Conservation (phyloP, 1,140 invertebrate species). For the Drosophila orena region DNA sequence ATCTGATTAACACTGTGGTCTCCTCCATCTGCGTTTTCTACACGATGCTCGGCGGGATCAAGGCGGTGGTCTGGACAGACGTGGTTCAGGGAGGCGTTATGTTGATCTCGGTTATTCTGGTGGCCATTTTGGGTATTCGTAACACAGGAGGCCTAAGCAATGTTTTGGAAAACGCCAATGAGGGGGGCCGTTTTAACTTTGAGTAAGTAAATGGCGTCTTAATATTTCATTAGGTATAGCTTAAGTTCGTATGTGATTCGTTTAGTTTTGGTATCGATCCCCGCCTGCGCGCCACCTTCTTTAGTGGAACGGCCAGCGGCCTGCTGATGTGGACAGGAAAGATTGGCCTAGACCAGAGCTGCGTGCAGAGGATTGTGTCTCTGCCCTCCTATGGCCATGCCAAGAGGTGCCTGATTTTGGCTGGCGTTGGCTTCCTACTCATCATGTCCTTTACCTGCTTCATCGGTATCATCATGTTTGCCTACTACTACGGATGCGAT, state of each 20-base stretch:
- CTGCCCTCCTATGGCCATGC: constrained; percentile 68
- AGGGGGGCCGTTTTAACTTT: constrained; percentile 87
- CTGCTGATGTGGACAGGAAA: constrained; percentile 71
- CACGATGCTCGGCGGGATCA: constrained; percentile 92
- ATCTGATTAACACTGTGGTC: constrained; percentile 89
- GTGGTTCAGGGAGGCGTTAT: constrained; percentile 92
- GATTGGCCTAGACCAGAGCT: constrained; percentile 74
- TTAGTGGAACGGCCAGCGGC: constrained; percentile 52
- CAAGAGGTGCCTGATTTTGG: constrained; percentile 84
- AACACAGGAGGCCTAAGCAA: constrained; percentile 88
- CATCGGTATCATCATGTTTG: constrained; percentile 90
- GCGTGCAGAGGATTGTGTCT: constrained; percentile 77
- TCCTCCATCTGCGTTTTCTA: constrained; percentile 93
- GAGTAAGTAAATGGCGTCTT: constrained; percentile 85
- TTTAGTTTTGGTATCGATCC: constrained; percentile 68
- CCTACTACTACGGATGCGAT: constrained; percentile 90
- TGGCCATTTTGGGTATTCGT: constrained; percentile 88
- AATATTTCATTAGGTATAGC: background rate
- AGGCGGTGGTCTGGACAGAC: constrained; percentile 95
- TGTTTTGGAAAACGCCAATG: constrained; percentile 87
- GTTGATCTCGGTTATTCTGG: constrained; percentile 89
- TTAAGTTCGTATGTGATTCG: background rate
- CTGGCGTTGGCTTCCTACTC: constrained; percentile 85
- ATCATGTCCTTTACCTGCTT: constrained; percentile 87
- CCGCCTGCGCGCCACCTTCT: constrained; percentile 59